Base-by-base conservation (phyloP, 1,140 invertebrate genomes). In the Drosophila bifasciata region DNA sequence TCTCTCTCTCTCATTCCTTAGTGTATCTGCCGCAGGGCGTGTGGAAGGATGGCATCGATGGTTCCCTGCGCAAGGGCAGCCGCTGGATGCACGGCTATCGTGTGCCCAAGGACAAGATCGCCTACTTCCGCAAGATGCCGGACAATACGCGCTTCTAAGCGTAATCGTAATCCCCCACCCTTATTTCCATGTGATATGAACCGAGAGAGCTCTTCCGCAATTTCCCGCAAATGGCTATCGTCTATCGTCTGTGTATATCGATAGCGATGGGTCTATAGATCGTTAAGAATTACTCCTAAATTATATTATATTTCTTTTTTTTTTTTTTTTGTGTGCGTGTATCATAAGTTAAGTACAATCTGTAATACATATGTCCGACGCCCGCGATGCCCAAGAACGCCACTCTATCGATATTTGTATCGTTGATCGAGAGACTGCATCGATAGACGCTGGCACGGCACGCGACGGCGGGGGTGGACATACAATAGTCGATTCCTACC, bases 1-100 rank as follows among this genome's bases (percentile, higher is more conserved):
- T 21, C 17, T 8, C 25, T 15, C 7, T 1, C 1, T n/a, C 8
- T 39, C 50, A 4, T 44, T 7, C 17, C 91, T 83, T 0, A 93
- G 95, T 98, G 76, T 98, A 98, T 86, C 91, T 98, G 5, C 97
- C 97, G 0, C 94, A 95, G 39, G 97, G 97, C 0, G 95, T 97
- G 5, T 98, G 97, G 97, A 95, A 95, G 76, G 97, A 98, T 79
- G 96, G 96, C 11, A 96, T 98, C 73, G 96, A 97, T 90, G 95
- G 95, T 0, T 97, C 96, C 44, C 92, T 96, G 15, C 93, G 96
- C 21, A 97, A 97, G 89, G 97, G 97, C 0, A 97, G 95, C 46
- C 93, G 96, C 59, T 98, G 97, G 97, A 95, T 98, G 74, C 96
- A 97, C 77, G 95, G 96, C 89, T 97, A 98, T 91, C 93, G 93